A percentile compares a stretch with the other conserved stretches of the same genome.
Conservation (phyloP, 2,888 invertebrate genomes). For the Blera fallax region DNA sequence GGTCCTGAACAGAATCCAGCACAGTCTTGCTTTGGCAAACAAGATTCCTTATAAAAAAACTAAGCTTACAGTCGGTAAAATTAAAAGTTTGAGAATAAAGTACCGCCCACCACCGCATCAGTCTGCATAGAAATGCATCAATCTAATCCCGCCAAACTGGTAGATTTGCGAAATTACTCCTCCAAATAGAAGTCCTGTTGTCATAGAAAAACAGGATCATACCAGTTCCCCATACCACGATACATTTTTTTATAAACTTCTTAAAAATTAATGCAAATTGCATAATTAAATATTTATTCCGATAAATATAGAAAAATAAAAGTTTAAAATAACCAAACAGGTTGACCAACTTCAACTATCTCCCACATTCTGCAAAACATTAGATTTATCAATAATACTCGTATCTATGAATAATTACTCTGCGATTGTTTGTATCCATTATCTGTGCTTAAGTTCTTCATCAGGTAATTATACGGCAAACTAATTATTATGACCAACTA, state of each 20-base stretch:
- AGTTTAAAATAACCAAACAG: constrained; percentile 49
- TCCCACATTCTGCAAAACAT: neutral
- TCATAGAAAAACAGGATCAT: neutral
- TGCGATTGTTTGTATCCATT: neutral
- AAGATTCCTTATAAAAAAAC: no score
- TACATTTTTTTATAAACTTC: constrained; percentile 1
- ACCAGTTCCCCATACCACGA: neutral
- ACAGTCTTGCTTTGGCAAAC: no score
- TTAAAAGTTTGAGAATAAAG: no score
- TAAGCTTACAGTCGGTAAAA: no score
- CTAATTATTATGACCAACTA: neutral
- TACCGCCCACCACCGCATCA: no score
- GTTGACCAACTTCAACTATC: constrained; percentile 43
- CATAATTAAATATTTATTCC: constrained; percentile 36
- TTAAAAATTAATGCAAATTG: constrained; percentile 56
- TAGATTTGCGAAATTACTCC: neutral
- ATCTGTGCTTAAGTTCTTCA: neutral
- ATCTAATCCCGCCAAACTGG: constrained; percentile 14
- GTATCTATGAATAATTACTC: neutral
- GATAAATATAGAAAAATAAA: constrained; percentile 50
- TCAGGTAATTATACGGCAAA: neutral
- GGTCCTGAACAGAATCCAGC: no score
- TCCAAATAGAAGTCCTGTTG: constrained; percentile 2
- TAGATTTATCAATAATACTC: neutral
- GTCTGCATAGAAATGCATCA: neutral